phyloP scores from a whole-genome alignment of 2,797 vertebrate genomes.

The Argya squamiceps region DNA sequence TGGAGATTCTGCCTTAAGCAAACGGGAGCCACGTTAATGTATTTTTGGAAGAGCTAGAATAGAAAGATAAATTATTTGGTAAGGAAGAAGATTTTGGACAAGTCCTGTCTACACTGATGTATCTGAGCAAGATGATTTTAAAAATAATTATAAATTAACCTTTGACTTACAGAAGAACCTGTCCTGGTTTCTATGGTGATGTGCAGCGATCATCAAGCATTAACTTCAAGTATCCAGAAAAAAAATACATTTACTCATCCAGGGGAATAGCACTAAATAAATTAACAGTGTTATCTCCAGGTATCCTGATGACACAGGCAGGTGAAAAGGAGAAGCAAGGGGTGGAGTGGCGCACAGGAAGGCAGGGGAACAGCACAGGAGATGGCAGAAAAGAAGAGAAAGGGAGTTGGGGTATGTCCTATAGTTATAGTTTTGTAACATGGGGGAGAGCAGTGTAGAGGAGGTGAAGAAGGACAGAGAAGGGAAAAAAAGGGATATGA shows the following conservation, averaged over 20 bases:
- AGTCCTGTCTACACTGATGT: constrained; percentile 10
- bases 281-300: constrained; percentile 28
- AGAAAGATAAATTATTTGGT: background rate
- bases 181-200: constrained; percentile 66
- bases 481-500: background rate
- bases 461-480: background rate
- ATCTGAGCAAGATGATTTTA: background rate
- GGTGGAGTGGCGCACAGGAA: background rate
- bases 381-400: background rate
- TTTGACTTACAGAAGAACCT: constrained; percentile 54
- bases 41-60: constrained; percentile 7
- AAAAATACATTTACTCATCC: constrained; percentile 26
- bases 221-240: constrained; percentile 6
- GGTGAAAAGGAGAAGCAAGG: background rate
- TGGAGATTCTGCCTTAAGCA: constrained; percentile 36
- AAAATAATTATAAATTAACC: constrained; percentile 47
- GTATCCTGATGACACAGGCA: background rate
- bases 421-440: background rate
- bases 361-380: background rate
- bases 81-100: background rate
- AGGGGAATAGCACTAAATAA: constrained; percentile 42
- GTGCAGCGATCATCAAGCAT: constrained; percentile 21
- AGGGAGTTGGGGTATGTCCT: background rate
- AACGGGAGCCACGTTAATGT: background rate
- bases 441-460: background rate